A percentile compares a stretch with the other conserved stretches of the same genome.
These are phyloP conservation scores for Chamaea fasciata DNA, from an alignment of 2,113 vertebrate genomes.

Conservation along the genomic window DNA sequence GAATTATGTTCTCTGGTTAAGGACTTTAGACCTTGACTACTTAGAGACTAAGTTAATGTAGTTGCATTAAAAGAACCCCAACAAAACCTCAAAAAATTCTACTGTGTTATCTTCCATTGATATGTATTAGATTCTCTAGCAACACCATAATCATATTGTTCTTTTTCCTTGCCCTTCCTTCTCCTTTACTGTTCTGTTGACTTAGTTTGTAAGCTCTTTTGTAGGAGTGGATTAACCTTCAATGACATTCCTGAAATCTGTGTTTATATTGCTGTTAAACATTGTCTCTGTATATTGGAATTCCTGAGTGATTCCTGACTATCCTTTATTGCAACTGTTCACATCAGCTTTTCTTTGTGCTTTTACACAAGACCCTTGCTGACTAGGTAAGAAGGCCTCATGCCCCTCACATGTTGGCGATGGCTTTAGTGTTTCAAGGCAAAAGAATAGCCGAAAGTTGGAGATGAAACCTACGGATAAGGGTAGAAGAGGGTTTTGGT, in stretches of 20 bases:
- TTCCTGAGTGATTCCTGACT: background rate
- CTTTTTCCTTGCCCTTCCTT: background rate
- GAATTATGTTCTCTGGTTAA: background rate
- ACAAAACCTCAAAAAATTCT: background rate
- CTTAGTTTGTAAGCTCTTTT: background rate
- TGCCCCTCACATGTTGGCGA: background rate
- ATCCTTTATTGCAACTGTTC: background rate
- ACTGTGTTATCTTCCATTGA: background rate
- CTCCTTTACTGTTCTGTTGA: background rate
- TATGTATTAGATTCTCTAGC: background rate
- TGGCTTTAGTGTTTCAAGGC: background rate
- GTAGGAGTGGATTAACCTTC: background rate
- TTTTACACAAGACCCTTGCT: background rate
- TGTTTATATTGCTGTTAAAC: background rate
- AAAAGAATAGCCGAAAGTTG: background rate
- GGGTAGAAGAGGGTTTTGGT: background rate
- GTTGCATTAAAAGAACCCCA: background rate
- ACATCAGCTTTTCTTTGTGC: background rate
- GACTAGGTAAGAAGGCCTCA: background rate
- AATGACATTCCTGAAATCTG: background rate
- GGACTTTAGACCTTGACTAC: background rate
- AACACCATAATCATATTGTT: background rate
- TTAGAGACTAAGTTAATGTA: background rate
- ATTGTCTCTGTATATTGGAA: background rate
- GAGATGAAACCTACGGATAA: background rate